Base-by-base conservation (phyloP, 1,140 invertebrate species). In the Drosophila paulistorum region DNA sequence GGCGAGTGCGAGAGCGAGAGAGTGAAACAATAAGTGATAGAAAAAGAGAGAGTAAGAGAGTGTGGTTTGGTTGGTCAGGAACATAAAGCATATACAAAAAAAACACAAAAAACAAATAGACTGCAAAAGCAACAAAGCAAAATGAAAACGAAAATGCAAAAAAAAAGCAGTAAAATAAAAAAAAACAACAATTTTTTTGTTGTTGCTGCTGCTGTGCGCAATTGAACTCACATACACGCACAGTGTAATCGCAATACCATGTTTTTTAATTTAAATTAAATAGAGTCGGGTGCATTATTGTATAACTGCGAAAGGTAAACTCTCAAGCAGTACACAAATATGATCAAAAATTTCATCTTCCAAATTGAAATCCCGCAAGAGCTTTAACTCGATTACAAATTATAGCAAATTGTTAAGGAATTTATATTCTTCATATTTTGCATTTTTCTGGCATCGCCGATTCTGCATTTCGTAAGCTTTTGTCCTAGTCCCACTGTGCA, bases 161-260 rank as follows among this genome's bases (percentile, higher is more conserved):
- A 78, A 81, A 78, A 45, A 81, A 78, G 59, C 81, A 85, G 63
- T 74, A 83, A 72, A 82, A 74, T 59, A 57, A 77, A 78, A 81
- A 71, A 71, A 65, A n/a, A n/a, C n/a, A n/a, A 84, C 23, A 76
- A 73, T 77, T 74, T 37, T 37, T 55, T 68, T 79, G 63, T 61
- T 65, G 64, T 51, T 71, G 60, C 35, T 81, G 70, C 70, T 82
- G 81, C 71, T 77, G 83, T 70, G 83, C 83, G 81, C 83, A 89
- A 89, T 89, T 87, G 73, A 83, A 83, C 83, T 74, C 84, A 67
- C 74, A 67, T 39, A 13, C 55, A 51, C 17, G 65, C 17, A 74
- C 58, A 41, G 71, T 75, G 71, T 58, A 13, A 17, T 10, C 7
- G 14, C 14, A 59, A 10, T 10, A 37, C 14, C 17, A 10, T 1